Base-by-base conservation (phyloP, 2,888 invertebrate species). In the Eristalis intricaria region DNA sequence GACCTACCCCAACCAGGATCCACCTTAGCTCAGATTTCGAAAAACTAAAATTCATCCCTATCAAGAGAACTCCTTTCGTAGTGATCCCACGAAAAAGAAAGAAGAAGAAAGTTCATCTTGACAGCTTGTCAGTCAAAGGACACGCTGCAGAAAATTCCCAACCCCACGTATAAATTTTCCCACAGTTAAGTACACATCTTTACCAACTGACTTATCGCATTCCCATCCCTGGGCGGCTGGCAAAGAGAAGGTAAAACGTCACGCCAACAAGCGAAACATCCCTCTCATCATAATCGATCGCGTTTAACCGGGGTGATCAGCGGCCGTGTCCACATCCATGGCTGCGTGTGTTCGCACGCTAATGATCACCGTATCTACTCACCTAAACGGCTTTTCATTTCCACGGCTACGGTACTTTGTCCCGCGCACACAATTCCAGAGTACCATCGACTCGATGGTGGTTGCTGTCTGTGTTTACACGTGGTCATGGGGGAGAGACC, bases 401-500 rank as follows among this genome's bases (percentile, higher is more conserved):
- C 65, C 78, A 61, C 69, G 64, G 82, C 78, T 83, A 83, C 86
- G 86, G 82, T 86, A 79, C 68, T 86, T 86, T 82, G 82, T 82
- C 35, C 71, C n/a, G 50, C 26, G 60, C 38, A 74, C 23, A 23
- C 35, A n/a, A 58, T 29, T 35, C 26, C 64, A 61, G 10, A 50
- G 35, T 61, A 26, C 58, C 69, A 70, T 86, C 83, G 43, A 58
- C n/a, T n/a, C 60, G 81, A 70, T 83, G 78, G 82, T 79, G 78
- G 50, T 50, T 50, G 50, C 50, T 50, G 80, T 77, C 50, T 19
- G 80, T 77, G 78, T 75, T 86, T 86, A 86, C 86, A 86, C 82
- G 86, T 86, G 86, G 82, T 86, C 77, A 86, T 73, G 83, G 86
- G 86, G 86, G 86, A 86, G 83, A 86, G 70, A 83, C 86, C 60